These are phyloP conservation scores for Mustela nigripes DNA, from an alignment of 2,113 vertebrate genomes.

Conservation along the genomic window DNA sequence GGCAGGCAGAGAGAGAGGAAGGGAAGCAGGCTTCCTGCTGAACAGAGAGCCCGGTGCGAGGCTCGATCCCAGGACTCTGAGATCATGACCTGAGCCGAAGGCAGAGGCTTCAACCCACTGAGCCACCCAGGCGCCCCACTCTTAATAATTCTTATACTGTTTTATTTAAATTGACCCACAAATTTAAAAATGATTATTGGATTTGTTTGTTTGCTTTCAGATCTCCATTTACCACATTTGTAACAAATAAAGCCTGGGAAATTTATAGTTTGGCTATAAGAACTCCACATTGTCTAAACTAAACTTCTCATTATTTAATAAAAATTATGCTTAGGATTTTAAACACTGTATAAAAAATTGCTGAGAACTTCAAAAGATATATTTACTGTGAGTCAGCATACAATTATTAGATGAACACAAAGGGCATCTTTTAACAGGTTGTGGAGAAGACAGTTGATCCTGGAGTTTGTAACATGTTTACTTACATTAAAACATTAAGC, in stretches of 20 bases:
- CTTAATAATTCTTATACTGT: neutral
- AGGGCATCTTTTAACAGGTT: neutral
- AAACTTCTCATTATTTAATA: neutral
- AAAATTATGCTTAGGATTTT: neutral
- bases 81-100: too few relatives aligned
- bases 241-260: conserved; percentile 25
- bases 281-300: neutral
- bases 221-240: neutral
- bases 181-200: neutral
- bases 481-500: conserved; percentile 5
- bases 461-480: conserved; percentile 5
- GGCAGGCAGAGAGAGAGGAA: too few relatives aligned
- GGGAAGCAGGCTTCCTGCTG: too few relatives aligned
- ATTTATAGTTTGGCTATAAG: neutral
- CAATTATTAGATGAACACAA: conserved; percentile 32
- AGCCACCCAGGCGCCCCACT: too few relatives aligned
- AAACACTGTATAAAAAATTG: neutral
- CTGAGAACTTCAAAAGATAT: conserved; percentile 10
- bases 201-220: neutral
- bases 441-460: neutral
- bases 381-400: neutral
- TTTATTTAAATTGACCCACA: conserved; percentile 1
- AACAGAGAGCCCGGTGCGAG: too few relatives aligned
- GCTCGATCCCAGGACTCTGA: too few relatives aligned
- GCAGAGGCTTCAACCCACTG: too few relatives aligned